phyloP scores from a whole-genome alignment of 2,797 vertebrate species.

The Chrysocyon brachyurus region DNA sequence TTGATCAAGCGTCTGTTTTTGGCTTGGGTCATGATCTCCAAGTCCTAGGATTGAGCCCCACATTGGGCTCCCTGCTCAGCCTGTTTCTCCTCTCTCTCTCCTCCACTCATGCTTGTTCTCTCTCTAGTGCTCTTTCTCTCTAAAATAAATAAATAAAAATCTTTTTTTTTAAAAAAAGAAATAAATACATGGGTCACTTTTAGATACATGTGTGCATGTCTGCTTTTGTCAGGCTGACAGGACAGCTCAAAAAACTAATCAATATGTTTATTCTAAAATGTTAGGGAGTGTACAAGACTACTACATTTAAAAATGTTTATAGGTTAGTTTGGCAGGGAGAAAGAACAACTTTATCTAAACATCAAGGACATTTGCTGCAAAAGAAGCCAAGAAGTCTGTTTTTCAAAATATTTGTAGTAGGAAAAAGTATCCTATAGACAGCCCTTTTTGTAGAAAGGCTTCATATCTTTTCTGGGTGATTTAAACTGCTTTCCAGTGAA shows the following conservation, averaged over 20 bases:
- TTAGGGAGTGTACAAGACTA: constrained; percentile 54
- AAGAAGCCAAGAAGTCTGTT: constrained; percentile 71
- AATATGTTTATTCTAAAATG: constrained; percentile 42
- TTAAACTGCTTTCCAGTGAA: constrained; percentile 75
- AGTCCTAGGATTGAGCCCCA: no score
- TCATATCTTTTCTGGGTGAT: constrained; percentile 72
- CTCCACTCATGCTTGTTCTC: no score
- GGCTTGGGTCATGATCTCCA: no score
- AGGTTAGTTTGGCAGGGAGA: constrained; percentile 57
- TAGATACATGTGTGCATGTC: constrained; percentile 49
- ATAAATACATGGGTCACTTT: constrained; percentile 59
- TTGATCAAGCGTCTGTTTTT: no score
- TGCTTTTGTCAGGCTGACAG: constrained; percentile 40
- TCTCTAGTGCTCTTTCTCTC: no score
- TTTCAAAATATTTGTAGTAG: constrained; percentile 76
- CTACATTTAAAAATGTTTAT: constrained; percentile 73
- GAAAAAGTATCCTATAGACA: constrained; percentile 72
- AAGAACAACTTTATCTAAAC: constrained; percentile 65
- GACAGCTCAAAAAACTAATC: constrained; percentile 58
- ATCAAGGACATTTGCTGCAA: constrained; percentile 68
- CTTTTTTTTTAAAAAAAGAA: neutral
- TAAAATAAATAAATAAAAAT: no score
- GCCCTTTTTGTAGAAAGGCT: constrained; percentile 68
- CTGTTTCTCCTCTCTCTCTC: no score
- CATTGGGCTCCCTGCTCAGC: no score